These are phyloP conservation scores for Poeciliopsis prolifica DNA, from an alignment of 2,113 vertebrate genomes.

Conservation along the genomic window DNA sequence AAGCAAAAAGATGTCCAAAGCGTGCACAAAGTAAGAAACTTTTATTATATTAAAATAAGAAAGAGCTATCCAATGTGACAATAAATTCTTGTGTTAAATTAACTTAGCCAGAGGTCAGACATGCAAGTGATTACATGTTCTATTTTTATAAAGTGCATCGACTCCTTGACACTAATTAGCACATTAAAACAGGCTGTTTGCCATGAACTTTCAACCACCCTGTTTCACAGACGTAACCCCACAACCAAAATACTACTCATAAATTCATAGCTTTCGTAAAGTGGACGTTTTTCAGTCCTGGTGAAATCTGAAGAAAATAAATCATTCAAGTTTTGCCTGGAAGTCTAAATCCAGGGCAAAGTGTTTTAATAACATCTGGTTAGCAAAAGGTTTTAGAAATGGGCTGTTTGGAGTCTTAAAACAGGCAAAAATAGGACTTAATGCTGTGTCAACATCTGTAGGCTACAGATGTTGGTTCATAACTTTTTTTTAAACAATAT, in stretches of 20 bases:
- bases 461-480: not conserved
- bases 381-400: not conserved
- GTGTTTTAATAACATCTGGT: not conserved
- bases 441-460: not conserved
- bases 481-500: not conserved
- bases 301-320: not conserved
- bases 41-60: not conserved
- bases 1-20: not conserved
- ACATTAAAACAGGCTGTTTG: rapidly evolving
- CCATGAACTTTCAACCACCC: not conserved
- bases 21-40: not conserved
- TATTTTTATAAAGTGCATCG: not conserved
- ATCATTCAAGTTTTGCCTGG: no score
- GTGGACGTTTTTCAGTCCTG: not conserved
- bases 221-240: not conserved
- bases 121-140: not conserved
- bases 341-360: not conserved
- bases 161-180: not conserved
- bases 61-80: not conserved
- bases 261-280: not conserved
- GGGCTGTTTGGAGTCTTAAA: not conserved
- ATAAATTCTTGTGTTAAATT: not conserved
- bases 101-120: not conserved
- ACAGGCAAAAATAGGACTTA: not conserved
- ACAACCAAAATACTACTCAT: not conserved